Percentiles rank a stretch among this genome's conserved stretches.
phyloP scores from a whole-genome alignment of 2,113 vertebrate genomes.

The Bungarus multicinctus region DNA sequence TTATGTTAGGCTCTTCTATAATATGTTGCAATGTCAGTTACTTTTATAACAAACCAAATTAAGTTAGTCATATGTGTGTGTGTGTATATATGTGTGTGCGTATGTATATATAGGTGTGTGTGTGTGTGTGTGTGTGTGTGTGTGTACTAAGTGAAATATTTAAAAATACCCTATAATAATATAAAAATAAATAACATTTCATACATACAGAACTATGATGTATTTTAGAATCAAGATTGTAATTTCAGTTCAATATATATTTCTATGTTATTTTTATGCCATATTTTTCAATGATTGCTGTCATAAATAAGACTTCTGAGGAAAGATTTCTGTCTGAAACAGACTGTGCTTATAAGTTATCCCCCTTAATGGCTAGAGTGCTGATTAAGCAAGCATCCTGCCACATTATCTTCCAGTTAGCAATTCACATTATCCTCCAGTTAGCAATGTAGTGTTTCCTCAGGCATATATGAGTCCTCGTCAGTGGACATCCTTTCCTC shows the following conservation, averaged over 20 bases:
- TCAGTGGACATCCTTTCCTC: not conserved
- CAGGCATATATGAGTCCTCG: not conserved
- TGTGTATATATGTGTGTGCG: too few relatives aligned
- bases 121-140: too few relatives aligned
- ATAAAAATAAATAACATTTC: not conserved
- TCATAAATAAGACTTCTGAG: not conserved
- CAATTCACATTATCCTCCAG: not conserved
- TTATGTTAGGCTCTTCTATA: not conserved
- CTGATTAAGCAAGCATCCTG: not conserved
- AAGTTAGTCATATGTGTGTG: not conserved
- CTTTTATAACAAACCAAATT: not conserved
- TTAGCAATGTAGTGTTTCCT: not conserved
- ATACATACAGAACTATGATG: not conserved
- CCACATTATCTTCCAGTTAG: not conserved
- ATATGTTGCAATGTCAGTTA: not conserved
- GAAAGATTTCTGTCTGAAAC: not conserved
- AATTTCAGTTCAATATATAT: not conserved
- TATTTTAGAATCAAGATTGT: not conserved
- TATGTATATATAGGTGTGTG: too few relatives aligned
- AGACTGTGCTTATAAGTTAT: not conserved
- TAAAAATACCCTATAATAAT: not conserved
- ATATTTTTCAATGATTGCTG: not conserved
- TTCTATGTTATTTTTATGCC: not conserved
- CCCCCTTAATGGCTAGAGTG: not conserved
- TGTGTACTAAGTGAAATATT: not conserved